Percentiles rank a stretch among this genome's conserved stretches.
phyloP scores from a whole-genome alignment of 2,888 invertebrate species.

The Cryptophagus acutangulus region DNA sequence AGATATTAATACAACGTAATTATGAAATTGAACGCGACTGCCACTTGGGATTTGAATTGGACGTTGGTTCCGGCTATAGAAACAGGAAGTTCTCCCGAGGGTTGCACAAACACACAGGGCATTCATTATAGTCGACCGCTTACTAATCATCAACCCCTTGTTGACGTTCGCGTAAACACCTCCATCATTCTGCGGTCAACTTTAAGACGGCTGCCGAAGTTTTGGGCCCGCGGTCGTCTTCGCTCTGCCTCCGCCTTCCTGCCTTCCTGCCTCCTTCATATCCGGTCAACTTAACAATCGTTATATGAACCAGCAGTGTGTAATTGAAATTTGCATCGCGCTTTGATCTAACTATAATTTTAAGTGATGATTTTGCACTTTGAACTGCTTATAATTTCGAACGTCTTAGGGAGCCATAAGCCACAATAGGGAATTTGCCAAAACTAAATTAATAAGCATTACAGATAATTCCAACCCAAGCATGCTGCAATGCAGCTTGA shows the following conservation, averaged over 20 bases:
- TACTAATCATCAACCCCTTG: slow-evolving; percentile 40
- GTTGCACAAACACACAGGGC: slow-evolving; percentile 27
- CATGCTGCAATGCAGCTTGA: no score
- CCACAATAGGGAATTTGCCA: no score
- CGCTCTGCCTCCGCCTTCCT: background rate
- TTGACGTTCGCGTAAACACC: slow-evolving; percentile 42
- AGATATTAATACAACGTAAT: slow-evolving; percentile 44
- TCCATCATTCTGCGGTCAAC: slow-evolving; percentile 37
- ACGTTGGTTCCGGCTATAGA: slow-evolving; percentile 16
- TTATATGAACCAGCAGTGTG: slow-evolving; percentile 35
- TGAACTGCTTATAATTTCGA: no score
- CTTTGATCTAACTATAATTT: no score
- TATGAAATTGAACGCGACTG: slow-evolving; percentile 38
- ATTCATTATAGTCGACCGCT: slow-evolving; percentile 41
- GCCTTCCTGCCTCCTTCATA: slow-evolving; percentile 22
- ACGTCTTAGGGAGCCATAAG: no score
- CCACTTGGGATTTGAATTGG: slow-evolving; percentile 14
- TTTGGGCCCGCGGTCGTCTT: slow-evolving; percentile 10
- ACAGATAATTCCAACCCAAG: no score
- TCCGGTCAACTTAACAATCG: slow-evolving; percentile 37
- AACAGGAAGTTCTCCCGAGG: slow-evolving; percentile 22
- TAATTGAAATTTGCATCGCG: slow-evolving; percentile 40
- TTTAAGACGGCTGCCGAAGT: slow-evolving; percentile 18
- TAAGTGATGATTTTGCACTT: no score
- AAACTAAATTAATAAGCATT: no score